Conservation (phyloP, 2,113 vertebrate genomes). For the Corythaixoides concolor region DNA sequence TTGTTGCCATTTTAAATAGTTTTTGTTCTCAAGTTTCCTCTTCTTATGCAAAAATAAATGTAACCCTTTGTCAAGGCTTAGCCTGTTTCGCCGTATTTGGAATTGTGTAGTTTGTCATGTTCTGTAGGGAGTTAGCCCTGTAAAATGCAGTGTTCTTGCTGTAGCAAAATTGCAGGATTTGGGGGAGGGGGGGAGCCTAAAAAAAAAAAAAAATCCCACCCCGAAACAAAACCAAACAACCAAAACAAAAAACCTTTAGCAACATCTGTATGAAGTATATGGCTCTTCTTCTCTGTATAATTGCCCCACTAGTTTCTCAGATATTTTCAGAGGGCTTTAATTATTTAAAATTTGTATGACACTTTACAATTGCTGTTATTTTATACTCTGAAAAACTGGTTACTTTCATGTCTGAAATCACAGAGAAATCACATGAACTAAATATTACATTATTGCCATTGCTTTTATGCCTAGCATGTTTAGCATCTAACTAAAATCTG, state of each 20-base stretch:
- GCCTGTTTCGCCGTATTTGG: not conserved
- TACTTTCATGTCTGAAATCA: constrained; percentile 65
- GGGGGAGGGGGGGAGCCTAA: not conserved
- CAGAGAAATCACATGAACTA: constrained; percentile 50
- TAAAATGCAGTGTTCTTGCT: not conserved
- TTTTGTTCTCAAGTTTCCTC: not conserved
- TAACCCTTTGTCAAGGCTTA: not conserved
- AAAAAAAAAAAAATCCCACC: not conserved
- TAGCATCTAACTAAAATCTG: constrained; percentile 65
- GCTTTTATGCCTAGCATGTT: constrained; percentile 60
- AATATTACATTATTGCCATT: constrained; percentile 25
- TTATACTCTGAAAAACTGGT: constrained; percentile 42
- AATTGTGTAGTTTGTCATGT: not conserved
- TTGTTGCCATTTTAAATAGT: not conserved
- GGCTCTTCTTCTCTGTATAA: not conserved
- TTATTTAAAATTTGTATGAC: constrained; percentile 71
- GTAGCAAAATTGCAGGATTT: not conserved
- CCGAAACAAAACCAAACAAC: not conserved
- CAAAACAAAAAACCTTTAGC: not conserved
- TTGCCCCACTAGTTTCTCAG: constrained; percentile 20
- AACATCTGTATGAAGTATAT: not conserved
- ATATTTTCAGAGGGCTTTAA: constrained; percentile 58
- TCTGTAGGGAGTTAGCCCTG: not conserved
- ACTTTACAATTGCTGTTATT: constrained; percentile 62
- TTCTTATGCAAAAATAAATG: not conserved